Base-by-base conservation (phyloP, 2,888 invertebrate species). In the Perithous albicinctus region DNA sequence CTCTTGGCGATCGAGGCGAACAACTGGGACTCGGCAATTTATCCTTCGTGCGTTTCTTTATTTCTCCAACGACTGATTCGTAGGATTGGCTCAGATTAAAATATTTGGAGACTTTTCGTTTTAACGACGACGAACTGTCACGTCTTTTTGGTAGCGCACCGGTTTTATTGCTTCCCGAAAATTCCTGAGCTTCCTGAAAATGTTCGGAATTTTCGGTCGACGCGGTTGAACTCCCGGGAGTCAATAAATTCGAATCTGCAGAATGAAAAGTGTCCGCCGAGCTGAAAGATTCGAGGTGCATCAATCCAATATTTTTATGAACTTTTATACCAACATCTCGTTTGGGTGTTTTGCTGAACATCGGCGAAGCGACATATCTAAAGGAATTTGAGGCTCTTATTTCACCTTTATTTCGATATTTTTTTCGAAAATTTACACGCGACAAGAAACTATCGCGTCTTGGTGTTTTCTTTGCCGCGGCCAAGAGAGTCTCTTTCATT, bases 381-480 rank as follows among this genome's bases (percentile, higher is more conserved):
- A 61, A n/a, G 0, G 67, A 38, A 43, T 66, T 73, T 41, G 23
- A 18, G 2, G 15, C 2, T 20, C 41, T 72, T 8, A 54, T 20
- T 1, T 32, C 46, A 8, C 56, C 64, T n/a, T 46, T 59, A 18
- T 48, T 78, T 6, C 74, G 76, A 70, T 41, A 51, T 35, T 61
- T 74, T 8, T 41, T 59, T 54, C 77, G 78, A 18, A 81, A 81
- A 8, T 78, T 86, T 6, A 88, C 61, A 32, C 87, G 79, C n/a
- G 88, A 84, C 0, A 82, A 20, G 23, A 66, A 78, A 56, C 66
- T 82, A 0, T 77, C 69, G 2, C 73, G 79, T 26, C 80, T 88
- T 0, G 89, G 90, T 1, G 88, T 83, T 70, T 82, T 87, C 66
- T 67, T 81, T 0, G 83, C 88, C 6, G 76, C 76, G 41, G 81